These are phyloP conservation scores for Montipora sp. DNA, from an alignment of 64 coral and sea anemone species.

Conservation along the genomic window DNA sequence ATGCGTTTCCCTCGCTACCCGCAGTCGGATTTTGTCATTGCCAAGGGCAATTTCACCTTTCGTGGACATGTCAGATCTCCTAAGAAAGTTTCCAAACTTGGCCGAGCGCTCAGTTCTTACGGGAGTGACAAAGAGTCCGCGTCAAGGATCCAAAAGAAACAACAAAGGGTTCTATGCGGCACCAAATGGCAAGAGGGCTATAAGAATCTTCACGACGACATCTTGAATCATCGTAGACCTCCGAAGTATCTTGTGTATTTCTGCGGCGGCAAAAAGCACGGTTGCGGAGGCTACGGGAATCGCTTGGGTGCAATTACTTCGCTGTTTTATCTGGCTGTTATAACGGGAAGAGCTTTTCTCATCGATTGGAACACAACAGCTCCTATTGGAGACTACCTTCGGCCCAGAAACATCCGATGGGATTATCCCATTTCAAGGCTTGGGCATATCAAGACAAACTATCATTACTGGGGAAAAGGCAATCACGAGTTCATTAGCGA, in stretches of 20 bases:
- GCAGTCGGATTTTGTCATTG: neutral
- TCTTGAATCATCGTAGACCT: constrained; percentile 24
- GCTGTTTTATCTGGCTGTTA: constrained; percentile 58
- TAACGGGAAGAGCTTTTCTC: constrained; percentile 60
- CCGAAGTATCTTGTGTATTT: constrained; percentile 56
- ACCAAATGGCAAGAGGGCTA: constrained; percentile 55
- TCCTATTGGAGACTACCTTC: constrained; percentile 27
- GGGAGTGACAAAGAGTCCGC: neutral
- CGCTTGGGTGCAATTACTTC: constrained; percentile 58
- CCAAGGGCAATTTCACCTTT: neutral
- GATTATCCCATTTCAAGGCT: constrained; percentile 35
- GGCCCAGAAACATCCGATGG: constrained; percentile 60
- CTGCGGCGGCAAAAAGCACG: constrained; percentile 52
- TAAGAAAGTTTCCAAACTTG: neutral
- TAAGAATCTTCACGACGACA: constrained; percentile 40
- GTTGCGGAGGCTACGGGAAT: constrained; percentile 69
- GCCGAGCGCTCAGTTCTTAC: neutral
- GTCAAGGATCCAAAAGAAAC: constrained; percentile 1
- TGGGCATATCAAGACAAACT: constrained; percentile 8
- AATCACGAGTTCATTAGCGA: constrained; percentile 2
- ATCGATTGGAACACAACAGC: constrained; percentile 61
- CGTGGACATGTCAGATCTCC: neutral
- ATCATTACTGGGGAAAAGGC: constrained; percentile 72
- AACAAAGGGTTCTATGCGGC: constrained; percentile 28
- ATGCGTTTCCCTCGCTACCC: constrained; percentile 25